Evolutionary conservation across 2,113 vertebrate species (phyloP).

Genomic region (Chaenocephalus aceratus): DNA sequence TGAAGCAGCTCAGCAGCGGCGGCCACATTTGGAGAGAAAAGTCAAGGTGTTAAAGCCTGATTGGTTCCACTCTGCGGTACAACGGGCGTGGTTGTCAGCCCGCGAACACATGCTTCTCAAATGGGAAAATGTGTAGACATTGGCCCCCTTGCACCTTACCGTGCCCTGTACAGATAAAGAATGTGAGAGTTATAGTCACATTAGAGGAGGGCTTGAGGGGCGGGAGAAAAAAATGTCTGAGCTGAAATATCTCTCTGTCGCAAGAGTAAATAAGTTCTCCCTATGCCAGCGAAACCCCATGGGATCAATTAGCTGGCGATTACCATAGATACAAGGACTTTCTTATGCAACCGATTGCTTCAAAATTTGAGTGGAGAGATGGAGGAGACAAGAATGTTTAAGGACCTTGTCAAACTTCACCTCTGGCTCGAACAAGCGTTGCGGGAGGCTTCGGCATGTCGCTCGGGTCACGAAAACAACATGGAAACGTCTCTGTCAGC

Average conservation of each 20-base stretch:
- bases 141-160: conserved; percentile 63
- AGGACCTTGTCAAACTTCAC: conserved; percentile 76
- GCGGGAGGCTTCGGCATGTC: conserved; percentile 78
- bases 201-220: conserved; percentile 55
- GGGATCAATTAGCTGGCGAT: conserved; percentile 76
- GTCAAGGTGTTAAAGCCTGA: conserved; percentile 84
- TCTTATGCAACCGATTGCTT: conserved; percentile 65
- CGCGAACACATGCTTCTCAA: conserved; percentile 58
- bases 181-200: conserved; percentile 63
- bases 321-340: conserved; percentile 65
- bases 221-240: conserved; percentile 54
- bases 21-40: conserved; percentile 63
- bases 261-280: conserved; percentile 75
- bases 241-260: conserved; percentile 69
- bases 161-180: conserved; percentile 70
- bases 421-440: conserved; percentile 76
- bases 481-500: conserved; percentile 79
- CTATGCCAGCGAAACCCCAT: conserved; percentile 57
- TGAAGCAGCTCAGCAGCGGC: conserved; percentile 49
- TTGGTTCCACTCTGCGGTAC: conserved; percentile 78
- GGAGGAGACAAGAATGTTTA: conserved; percentile 32
- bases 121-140: conserved; percentile 63
- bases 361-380: conserved; percentile 46
- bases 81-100: conserved; percentile 69
- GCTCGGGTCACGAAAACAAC: conserved; percentile 73